phyloP scores from a whole-genome alignment of 2,888 invertebrate genomes.

The Yponomeuta sedellus region DNA sequence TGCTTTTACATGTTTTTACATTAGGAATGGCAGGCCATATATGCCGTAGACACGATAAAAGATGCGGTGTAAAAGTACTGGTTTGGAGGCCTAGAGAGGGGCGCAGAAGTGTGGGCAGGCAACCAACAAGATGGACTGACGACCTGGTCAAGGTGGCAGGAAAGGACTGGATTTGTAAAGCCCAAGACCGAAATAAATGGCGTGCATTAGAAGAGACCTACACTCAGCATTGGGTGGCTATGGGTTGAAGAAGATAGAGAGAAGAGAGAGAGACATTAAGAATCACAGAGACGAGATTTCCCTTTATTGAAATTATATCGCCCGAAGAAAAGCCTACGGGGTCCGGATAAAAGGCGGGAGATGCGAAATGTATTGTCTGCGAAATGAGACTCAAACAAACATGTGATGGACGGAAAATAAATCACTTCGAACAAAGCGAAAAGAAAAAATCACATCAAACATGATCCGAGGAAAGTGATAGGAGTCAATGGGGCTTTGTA shows the following conservation, averaged over 20 bases:
- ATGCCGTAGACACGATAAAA: no score
- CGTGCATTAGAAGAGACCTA: no score
- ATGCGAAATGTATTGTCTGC: not conserved
- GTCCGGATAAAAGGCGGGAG: not conserved
- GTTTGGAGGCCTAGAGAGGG: no score
- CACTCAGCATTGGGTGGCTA: no score
- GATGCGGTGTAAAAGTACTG: no score
- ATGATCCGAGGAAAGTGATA: not conserved
- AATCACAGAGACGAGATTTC: not conserved
- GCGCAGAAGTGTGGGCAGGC: no score
- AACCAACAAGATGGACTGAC: no score
- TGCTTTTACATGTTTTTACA: not conserved
- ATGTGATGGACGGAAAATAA: constrained; percentile 13
- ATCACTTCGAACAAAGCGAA: constrained; percentile 17
- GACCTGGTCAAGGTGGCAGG: no score
- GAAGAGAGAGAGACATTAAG: no score
- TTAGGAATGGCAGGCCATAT: not conserved
- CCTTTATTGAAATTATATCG: not conserved
- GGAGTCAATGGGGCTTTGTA: not conserved
- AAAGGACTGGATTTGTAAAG: no score
- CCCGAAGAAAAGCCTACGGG: constrained; percentile 2
- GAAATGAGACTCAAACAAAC: not conserved
- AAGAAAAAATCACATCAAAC: constrained; percentile 13
- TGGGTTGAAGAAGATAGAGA: no score
- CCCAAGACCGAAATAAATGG: no score